Base-by-base conservation (phyloP, 2,797 vertebrate genomes). In the Siniperca scherzeri region DNA sequence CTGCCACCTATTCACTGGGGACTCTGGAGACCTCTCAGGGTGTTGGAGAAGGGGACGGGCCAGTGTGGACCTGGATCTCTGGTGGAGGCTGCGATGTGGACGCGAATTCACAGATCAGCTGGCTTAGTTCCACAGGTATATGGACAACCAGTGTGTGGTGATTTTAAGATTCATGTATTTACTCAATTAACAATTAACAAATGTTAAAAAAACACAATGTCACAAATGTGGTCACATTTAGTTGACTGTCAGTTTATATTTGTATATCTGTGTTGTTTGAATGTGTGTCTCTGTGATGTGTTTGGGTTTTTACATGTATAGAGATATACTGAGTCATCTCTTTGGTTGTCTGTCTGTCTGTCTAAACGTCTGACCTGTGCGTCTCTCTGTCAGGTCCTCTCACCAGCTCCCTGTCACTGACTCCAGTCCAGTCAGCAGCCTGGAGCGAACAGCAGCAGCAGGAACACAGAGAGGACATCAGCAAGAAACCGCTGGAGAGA, bases 41-140 rank as follows among this genome's bases (percentile, higher is more conserved):
- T 4, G 76, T 91, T 0, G 97, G 96, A 0, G 96, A 97, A 50
- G 97, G 96, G 74, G 95, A 96, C 0, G 89, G 84, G 2, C 97
- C 96, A 0, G 93, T 97, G 61, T 99, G 98, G 98, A 92, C 96
- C 75, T 99, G 98, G 98, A 96, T 99, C 77, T 97, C 97, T 0
- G 98, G 97, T 3, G 97, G 97, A 55, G 96, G 97, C 88, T 99
- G 98, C 4, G 93, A 96, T 0, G 95, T 99, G 7, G 96, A 97
- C 22, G 89, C 96, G 0, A 92, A 91, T 60, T 95, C 95, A 4
- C 88, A 91, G 0, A 89, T 97, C 88, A 97, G 95, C 90, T 99
- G 98, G 98, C 97, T 99, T 80, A 96, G 95, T 53, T 80, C 91
- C 30, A 88, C 95, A 95, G 96, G 94, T 95, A 87, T 0, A 27